Evolutionary conservation across 2,888 invertebrate species (phyloP).

Genomic region (Elmis aenea): DNA sequence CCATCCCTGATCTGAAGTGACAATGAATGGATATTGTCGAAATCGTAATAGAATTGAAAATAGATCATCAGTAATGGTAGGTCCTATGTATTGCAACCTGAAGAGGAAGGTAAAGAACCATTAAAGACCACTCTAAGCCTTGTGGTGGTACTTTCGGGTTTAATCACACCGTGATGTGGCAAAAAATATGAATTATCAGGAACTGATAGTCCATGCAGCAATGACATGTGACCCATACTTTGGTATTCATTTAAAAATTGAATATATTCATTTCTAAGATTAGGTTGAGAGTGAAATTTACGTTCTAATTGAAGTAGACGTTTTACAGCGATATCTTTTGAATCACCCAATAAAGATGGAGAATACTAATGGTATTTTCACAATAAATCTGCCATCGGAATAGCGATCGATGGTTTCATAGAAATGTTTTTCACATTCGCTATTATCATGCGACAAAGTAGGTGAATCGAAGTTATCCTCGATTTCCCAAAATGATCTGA

Average conservation of each 20-base stretch:
- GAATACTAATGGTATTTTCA: constrained; percentile 17
- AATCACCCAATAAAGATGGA: constrained; percentile 1
- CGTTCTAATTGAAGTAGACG: constrained; percentile 7
- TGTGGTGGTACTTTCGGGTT: constrained; percentile 15
- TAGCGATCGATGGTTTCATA: constrained; percentile 9
- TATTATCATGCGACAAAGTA: constrained; percentile 11
- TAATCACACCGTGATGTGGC: constrained; percentile 13
- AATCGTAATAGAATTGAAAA: too few relatives aligned
- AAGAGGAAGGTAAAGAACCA: too few relatives aligned
- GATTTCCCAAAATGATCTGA: constrained; percentile 19
- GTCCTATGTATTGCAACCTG: too few relatives aligned
- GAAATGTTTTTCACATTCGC: constrained; percentile 22
- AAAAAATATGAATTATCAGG: constrained; percentile 6
- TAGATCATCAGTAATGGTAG: too few relatives aligned
- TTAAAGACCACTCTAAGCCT: constrained; percentile 19
- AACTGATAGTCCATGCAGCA: not conserved
- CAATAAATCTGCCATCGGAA: constrained; percentile 16
- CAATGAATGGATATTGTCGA: too few relatives aligned
- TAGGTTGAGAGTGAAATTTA: constrained; percentile 8
- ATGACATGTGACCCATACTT: constrained; percentile 21
- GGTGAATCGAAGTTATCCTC: constrained; percentile 13
- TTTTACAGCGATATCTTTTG: constrained; percentile 2
- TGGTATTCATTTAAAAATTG: constrained; percentile 22
- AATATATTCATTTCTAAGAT: constrained; percentile 10
- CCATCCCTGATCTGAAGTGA: too few relatives aligned